A percentile compares a stretch with the other conserved stretches of the same genome.
phyloP scores from a whole-genome alignment of 2,113 vertebrate genomes.

The Percina caprodes region DNA sequence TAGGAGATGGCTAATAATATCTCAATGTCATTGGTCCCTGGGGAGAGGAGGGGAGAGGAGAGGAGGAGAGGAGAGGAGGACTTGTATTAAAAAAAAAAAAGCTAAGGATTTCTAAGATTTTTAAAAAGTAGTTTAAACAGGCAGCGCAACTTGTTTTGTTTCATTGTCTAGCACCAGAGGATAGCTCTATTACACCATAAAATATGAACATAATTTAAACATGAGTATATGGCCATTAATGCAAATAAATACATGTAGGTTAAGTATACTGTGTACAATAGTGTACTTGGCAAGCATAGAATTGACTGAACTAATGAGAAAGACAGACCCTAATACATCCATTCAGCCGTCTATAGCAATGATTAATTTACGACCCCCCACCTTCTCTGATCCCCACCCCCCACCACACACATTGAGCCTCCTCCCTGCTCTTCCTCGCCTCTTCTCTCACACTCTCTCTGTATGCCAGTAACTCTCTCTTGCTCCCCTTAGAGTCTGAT shows the following conservation, averaged over 20 bases:
- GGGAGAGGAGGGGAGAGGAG: slow-evolving; percentile 8
- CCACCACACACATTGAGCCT: slow-evolving; percentile 44
- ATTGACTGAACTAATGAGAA: slow-evolving; percentile 74
- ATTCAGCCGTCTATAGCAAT: slow-evolving; percentile 76
- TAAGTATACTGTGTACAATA: slow-evolving; percentile 42
- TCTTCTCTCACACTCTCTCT: slow-evolving; percentile 40
- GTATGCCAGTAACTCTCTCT: slow-evolving; percentile 42
- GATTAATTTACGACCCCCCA: slow-evolving; percentile 79
- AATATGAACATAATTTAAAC: slow-evolving; percentile 58
- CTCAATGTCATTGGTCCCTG: slow-evolving; percentile 54
- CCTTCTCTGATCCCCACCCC: slow-evolving; percentile 56
- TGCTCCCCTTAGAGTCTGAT: slow-evolving; percentile 73
- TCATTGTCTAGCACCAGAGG: slow-evolving; percentile 21
- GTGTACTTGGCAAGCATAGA: slow-evolving; percentile 61
- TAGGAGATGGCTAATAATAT: slow-evolving; percentile 61
- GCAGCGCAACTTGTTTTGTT: slow-evolving; percentile 31
- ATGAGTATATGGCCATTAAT: slow-evolving; percentile 57
- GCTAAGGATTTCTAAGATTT: slow-evolving; percentile 23
- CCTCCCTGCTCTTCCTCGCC: slow-evolving; percentile 41
- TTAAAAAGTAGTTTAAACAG: slow-evolving; percentile 20
- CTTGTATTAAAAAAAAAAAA: background rate
- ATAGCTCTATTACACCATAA: slow-evolving; percentile 34
- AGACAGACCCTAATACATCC: slow-evolving; percentile 75
- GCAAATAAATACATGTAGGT: slow-evolving; percentile 53
- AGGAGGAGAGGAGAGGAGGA: background rate